Evolutionary conservation across 2,113 vertebrate genomes (phyloP).

Genomic region (Phaethornis superciliosus): DNA sequence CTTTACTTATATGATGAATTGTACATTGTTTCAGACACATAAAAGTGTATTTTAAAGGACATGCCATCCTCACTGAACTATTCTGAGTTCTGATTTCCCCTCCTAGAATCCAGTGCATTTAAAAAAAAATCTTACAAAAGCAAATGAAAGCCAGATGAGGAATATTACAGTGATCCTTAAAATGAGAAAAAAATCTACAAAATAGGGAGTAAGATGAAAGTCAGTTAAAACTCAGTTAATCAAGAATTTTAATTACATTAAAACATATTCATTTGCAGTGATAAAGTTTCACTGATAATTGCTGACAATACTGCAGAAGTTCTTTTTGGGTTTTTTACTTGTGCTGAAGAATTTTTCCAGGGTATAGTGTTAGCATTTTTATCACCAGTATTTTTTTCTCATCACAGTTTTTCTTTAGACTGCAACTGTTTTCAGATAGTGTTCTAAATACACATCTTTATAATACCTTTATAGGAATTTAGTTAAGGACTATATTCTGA

Average conservation of each 20-base stretch:
- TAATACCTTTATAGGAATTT: not conserved
- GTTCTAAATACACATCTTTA: not conserved
- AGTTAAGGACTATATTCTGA: not conserved
- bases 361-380: not conserved
- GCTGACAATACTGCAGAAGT: not conserved
- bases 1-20: conserved; percentile 3
- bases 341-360: not conserved
- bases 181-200: not conserved
- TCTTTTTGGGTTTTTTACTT: not conserved
- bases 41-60: not conserved
- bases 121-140: not conserved
- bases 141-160: not conserved
- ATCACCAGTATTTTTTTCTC: not conserved
- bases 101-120: not conserved
- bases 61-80: not conserved
- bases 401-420: not conserved
- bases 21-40: not conserved
- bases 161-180: not conserved
- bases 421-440: not conserved
- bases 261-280: not conserved
- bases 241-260: not conserved
- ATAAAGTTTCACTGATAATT: not conserved
- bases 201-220: not conserved
- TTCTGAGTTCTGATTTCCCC: not conserved
- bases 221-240: not conserved